phyloP scores from a whole-genome alignment of 1,140 invertebrate species.

The Stratiolaelaps scimitus region DNA sequence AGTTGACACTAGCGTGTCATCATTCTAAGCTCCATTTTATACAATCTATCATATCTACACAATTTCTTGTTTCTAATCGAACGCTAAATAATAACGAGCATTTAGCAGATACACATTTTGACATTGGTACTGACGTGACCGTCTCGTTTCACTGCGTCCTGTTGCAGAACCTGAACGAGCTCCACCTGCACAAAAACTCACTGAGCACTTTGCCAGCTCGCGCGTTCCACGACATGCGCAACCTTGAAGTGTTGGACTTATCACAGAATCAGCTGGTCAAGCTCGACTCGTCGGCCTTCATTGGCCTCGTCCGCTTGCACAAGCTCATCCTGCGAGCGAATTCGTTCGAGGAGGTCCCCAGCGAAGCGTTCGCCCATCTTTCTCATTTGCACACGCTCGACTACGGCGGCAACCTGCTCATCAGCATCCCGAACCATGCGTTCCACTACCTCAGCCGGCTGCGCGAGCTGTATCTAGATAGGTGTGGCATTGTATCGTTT shows the following conservation, averaged over 20 bases:
- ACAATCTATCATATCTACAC: too few species aligned
- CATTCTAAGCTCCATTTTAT: too few species aligned
- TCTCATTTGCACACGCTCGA: slow-evolving; percentile 50
- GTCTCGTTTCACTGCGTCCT: slow-evolving; percentile 42
- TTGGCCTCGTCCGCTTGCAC: slow-evolving; percentile 56
- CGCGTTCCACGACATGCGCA: slow-evolving; percentile 57
- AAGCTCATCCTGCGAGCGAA: slow-evolving; percentile 74
- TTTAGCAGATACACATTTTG: too few species aligned
- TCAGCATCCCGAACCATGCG: slow-evolving; percentile 45
- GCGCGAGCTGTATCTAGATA: slow-evolving; percentile 60
- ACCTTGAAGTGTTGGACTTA: slow-evolving; percentile 69
- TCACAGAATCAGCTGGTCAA: slow-evolving; percentile 68
- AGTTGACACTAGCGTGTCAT: too few species aligned
- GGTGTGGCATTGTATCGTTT: slow-evolving; percentile 61
- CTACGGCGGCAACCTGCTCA: slow-evolving; percentile 66
- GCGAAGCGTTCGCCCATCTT: slow-evolving; percentile 54
- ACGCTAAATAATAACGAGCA: too few species aligned
- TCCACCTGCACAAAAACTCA: slow-evolving; percentile 67
- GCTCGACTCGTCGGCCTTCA: slow-evolving; percentile 63
- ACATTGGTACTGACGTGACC: too few species aligned
- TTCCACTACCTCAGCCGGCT: slow-evolving; percentile 54
- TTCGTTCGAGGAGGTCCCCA: slow-evolving; percentile 51
- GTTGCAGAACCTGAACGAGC: slow-evolving; percentile 59
- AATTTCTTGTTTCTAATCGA: too few species aligned
- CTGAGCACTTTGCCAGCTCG: slow-evolving; percentile 59